phyloP scores from a whole-genome alignment of 2,113 vertebrate species.

The Nematolebias whitei region DNA sequence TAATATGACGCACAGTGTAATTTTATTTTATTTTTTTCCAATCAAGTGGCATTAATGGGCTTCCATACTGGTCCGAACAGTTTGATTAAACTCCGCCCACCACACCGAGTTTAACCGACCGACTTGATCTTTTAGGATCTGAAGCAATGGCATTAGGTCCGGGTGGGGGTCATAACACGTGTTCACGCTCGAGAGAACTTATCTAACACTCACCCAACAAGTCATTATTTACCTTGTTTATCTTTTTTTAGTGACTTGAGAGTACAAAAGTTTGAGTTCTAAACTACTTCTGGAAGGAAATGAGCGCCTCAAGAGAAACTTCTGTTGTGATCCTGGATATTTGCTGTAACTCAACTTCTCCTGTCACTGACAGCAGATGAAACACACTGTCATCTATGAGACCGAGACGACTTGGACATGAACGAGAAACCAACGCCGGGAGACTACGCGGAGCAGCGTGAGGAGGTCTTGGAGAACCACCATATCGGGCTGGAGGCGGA shows the following conservation, averaged over 20 bases:
- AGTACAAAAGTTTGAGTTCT: neutral
- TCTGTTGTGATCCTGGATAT: too few relatives aligned
- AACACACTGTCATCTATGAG: too few relatives aligned
- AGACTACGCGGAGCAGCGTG: constrained; percentile 12
- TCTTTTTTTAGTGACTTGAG: too few relatives aligned
- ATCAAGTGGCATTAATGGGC: neutral
- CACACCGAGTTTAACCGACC: neutral
- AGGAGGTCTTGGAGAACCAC: constrained; percentile 30
- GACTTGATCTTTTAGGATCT: too few relatives aligned
- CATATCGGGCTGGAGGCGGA: constrained; percentile 8
- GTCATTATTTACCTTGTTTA: too few relatives aligned
- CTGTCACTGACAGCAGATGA: neutral
- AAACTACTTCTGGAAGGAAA: constrained; percentile 6
- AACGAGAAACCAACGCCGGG: constrained; percentile 30
- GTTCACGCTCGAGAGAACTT: constrained; percentile 11
- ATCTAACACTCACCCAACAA: too few relatives aligned
- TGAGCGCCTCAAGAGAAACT: neutral
- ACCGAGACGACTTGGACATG: too few relatives aligned
- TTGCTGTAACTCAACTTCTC: too few relatives aligned
- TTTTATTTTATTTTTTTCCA: too few relatives aligned
- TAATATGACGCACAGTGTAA: too few relatives aligned
- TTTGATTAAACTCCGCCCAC: constrained; percentile 52
- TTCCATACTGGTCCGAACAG: too few relatives aligned
- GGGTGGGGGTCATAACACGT: constrained; percentile 56
- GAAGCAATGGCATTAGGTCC: constrained; percentile 24